These are phyloP conservation scores for Bursaphelenchus mucronatus DNA, from an alignment of 1,140 invertebrate genomes.

Conservation along the genomic window DNA sequence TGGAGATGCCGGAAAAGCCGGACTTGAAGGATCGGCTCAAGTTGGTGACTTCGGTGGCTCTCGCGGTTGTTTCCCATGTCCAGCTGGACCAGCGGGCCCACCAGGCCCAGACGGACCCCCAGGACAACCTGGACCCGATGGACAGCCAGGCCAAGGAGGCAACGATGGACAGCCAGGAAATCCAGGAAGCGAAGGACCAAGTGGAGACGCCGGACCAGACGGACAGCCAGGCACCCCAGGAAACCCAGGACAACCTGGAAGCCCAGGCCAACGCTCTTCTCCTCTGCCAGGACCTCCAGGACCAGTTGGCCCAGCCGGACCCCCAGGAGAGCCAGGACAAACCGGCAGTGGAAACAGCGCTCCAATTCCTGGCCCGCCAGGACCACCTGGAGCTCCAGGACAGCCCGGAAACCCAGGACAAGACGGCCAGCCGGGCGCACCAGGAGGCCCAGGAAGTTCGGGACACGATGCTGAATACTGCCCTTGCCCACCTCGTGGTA, in stretches of 20 bases:
- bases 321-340: not conserved
- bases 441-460: not conserved
- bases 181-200: no score
- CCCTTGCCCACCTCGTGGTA: constrained; percentile 7
- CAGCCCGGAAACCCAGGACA: constrained; percentile 1
- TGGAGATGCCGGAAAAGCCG: constrained; percentile 3
- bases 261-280: constrained; percentile 3
- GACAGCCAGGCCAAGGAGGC: no score
- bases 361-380: no score
- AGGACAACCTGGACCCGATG: not conserved
- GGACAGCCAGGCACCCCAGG: no score
- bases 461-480: constrained; percentile 11
- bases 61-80: constrained; percentile 11
- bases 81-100: constrained; percentile 16
- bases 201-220: no score
- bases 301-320: constrained; percentile 4
- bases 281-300: constrained; percentile 8
- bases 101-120: not conserved
- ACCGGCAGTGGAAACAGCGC: no score
- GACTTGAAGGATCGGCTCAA: constrained; percentile 9
- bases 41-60: constrained; percentile 8
- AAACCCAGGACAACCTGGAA: constrained; percentile 2
- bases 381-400: no score
- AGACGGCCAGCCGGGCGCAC: not conserved
- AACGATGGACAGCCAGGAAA: no score